Percentiles rank a stretch among this genome's conserved stretches.
phyloP scores from a whole-genome alignment of 2,113 vertebrate genomes.

The Lepisosteus osseus region DNA sequence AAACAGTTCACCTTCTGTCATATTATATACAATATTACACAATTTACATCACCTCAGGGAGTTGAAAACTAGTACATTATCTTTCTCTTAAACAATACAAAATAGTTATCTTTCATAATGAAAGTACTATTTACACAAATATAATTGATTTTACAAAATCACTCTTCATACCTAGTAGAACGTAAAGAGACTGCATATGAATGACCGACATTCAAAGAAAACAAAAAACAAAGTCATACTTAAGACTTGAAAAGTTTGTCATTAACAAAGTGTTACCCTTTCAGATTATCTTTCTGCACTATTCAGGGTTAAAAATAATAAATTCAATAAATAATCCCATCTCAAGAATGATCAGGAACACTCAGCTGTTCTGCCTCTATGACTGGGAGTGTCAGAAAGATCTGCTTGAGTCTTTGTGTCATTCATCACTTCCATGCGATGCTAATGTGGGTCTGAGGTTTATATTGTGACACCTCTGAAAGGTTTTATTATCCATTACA shows the following conservation, averaged over 20 bases:
- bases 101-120: conserved; percentile 76
- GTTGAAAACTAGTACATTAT: conserved; percentile 72
- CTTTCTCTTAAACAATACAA: conserved; percentile 73
- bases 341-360: too few species aligned
- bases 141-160: conserved; percentile 53
- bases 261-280: too few species aligned
- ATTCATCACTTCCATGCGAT: too few species aligned
- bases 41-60: conserved; percentile 68
- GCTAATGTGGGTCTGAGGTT: too few species aligned
- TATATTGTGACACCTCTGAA: neutral
- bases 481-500: neutral
- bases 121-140: conserved; percentile 78
- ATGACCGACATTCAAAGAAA: conserved; percentile 25
- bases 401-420: too few species aligned
- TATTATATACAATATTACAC: conserved; percentile 71
- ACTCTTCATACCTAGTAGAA: conserved; percentile 62
- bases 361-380: too few species aligned
- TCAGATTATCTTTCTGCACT: too few species aligned
- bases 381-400: too few species aligned
- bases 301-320: too few species aligned
- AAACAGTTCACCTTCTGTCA: conserved; percentile 61
- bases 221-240: conserved; percentile 55
- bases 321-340: too few species aligned
- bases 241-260: conserved; percentile 22
- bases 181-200: conserved; percentile 21